Evolutionary conservation across 1,140 invertebrate genomes (phyloP).

Genomic region (Protaetia brevitarsis): DNA sequence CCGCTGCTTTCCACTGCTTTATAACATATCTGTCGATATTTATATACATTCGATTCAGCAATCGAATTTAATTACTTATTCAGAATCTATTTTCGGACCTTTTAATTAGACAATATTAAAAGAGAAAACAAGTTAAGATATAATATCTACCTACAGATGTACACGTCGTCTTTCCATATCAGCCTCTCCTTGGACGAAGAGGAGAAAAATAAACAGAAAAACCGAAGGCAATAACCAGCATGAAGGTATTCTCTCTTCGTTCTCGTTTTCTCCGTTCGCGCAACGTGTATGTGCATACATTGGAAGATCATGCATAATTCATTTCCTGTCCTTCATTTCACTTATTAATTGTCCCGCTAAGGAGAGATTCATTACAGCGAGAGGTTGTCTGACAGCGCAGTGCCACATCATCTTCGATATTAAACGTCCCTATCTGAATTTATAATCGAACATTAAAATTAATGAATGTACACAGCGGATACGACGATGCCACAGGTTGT

Average conservation of each 20-base stretch:
- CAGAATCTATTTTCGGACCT: not conserved
- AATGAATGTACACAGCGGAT: constrained; percentile 3
- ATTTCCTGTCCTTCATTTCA: constrained; percentile 6
- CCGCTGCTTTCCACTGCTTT: no score
- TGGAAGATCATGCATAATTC: constrained; percentile 3
- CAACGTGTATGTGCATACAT: not conserved
- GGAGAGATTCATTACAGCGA: constrained; percentile 10
- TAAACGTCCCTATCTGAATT: constrained; percentile 9
- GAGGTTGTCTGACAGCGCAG: not conserved
- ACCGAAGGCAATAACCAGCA: not conserved
- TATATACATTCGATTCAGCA: not conserved
- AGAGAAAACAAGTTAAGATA: constrained; percentile 2
- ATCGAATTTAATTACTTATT: not conserved
- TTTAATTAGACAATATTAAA: constrained; percentile 14
- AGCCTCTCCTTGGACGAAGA: not conserved
- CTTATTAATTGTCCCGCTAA: constrained; percentile 12
- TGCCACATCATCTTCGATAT: constrained; percentile 14
- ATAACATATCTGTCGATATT: not conserved
- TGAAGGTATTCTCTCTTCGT: constrained; percentile 3
- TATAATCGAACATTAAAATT: constrained; percentile 14
- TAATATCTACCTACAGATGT: no score
- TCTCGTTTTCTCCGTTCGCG: not conserved
- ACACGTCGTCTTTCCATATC: not conserved
- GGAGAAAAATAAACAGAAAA: not conserved
- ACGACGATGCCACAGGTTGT: not conserved